Percentiles rank a stretch among this genome's conserved stretches.
These are phyloP conservation scores for Cathartes aura DNA, from an alignment of 2,113 vertebrate species.

Conservation along the genomic window DNA sequence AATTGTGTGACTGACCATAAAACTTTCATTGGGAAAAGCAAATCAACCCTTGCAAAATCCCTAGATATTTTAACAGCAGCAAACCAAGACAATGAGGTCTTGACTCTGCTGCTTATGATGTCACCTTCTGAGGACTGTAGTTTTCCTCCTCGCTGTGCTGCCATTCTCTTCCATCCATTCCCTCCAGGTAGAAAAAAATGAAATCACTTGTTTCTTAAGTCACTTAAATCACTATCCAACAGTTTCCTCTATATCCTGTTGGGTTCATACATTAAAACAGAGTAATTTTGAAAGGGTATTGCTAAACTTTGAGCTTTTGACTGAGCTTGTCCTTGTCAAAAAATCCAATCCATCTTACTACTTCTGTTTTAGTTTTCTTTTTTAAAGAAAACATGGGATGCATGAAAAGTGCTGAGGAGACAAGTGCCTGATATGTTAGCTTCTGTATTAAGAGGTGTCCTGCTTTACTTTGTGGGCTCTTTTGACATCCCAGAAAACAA, in stretches of 20 bases:
- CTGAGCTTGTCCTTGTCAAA: not conserved
- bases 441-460: accelerated
- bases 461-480: not conserved
- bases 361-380: not conserved
- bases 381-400: not conserved
- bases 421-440: not conserved
- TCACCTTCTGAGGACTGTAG: not conserved
- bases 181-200: not conserved
- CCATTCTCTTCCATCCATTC: not conserved
- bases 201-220: not conserved
- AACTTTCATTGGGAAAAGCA: not conserved
- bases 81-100: not conserved
- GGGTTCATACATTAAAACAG: not conserved
- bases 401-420: not conserved
- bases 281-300: not conserved
- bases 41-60: not conserved
- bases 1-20: not conserved
- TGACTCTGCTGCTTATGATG: not conserved
- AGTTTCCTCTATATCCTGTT: not conserved
- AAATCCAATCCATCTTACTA: not conserved
- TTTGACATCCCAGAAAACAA: not conserved
- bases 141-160: not conserved
- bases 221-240: not conserved
- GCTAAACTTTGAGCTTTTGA: not conserved
- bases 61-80: not conserved